phyloP scores from a whole-genome alignment of 2,797 vertebrate species.

The Smutsia temminckii region DNA sequence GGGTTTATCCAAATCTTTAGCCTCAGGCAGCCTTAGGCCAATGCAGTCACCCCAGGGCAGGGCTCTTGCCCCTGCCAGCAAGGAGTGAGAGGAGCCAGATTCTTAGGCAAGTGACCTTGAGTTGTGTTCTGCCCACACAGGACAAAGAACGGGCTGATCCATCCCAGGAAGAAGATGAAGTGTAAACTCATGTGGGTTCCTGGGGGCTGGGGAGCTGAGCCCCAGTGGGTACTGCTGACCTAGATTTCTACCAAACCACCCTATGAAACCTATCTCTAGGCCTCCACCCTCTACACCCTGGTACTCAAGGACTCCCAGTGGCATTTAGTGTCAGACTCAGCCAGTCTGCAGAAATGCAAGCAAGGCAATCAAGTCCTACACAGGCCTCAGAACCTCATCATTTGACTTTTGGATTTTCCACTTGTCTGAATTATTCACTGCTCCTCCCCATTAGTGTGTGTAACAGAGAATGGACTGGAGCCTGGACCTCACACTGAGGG shows the following conservation, averaged over 20 bases:
- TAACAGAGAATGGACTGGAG: background rate
- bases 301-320: background rate
- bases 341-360: background rate
- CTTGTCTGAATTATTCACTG: conserved; percentile 48
- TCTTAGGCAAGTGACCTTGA: background rate
- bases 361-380: background rate
- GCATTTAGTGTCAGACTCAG: background rate
- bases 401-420: conserved; percentile 53
- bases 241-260: background rate
- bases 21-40: background rate
- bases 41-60: background rate
- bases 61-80: background rate
- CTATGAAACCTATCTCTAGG: background rate
- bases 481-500: background rate
- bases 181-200: background rate
- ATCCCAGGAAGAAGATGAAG: background rate
- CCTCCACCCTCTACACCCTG: background rate
- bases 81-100: background rate
- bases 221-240: background rate
- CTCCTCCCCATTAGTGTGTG: background rate
- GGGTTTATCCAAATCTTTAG: background rate
- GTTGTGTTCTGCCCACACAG: background rate
- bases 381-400: background rate
- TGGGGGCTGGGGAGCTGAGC: background rate
- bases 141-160: background rate